phyloP scores from a whole-genome alignment of 2,113 vertebrate species.

The Notothenia rossii region DNA sequence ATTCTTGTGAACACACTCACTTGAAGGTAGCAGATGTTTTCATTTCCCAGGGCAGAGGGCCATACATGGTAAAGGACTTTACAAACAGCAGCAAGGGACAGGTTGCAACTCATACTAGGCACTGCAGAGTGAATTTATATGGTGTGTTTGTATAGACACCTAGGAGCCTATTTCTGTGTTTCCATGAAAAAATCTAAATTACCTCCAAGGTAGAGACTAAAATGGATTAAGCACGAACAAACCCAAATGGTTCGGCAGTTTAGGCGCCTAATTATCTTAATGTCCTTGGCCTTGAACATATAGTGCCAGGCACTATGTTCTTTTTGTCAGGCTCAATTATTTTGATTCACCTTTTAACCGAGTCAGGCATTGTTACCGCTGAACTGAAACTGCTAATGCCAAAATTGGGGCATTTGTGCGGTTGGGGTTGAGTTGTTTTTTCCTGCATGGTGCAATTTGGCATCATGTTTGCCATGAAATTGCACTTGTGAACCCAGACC shows the following conservation, averaged over 20 bases:
- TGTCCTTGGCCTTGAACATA: not conserved
- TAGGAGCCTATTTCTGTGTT: not conserved
- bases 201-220: not conserved
- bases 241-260: not conserved
- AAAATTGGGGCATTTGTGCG: not conserved
- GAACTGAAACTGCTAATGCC: not conserved
- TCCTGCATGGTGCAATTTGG: not conserved
- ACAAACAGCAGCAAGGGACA: constrained; percentile 19
- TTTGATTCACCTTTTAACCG: not conserved
- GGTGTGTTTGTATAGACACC: not conserved
- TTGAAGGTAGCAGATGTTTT: constrained; percentile 47
- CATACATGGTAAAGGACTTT: constrained; percentile 55
- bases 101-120: constrained; percentile 6
- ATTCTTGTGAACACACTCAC: constrained; percentile 41
- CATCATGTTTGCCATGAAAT: not conserved
- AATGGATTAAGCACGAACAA: not conserved
- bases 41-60: constrained; percentile 35
- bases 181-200: not conserved
- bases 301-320: not conserved
- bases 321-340: not conserved
- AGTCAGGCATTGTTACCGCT: not conserved
- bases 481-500: not conserved
- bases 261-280: not conserved
- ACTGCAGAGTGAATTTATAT: constrained; percentile 7
- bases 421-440: not conserved